Evolutionary conservation across 1,140 invertebrate species (phyloP), one percentile per base, ranked within the genome.

Genomic region (Cataglyphis hispanica): DNA sequence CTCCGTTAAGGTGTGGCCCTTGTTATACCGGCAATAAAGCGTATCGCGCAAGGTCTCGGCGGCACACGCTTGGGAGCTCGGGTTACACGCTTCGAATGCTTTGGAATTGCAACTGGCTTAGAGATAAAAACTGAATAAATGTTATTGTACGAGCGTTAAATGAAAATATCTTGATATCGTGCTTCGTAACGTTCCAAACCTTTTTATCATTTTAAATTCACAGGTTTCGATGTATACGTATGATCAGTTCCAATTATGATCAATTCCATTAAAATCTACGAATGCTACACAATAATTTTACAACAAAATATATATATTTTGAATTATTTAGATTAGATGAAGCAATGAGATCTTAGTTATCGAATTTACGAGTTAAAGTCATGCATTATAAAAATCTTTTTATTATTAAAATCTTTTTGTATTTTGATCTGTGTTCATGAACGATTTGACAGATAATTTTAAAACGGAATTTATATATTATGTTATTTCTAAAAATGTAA

Each of bases 11-110:
- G 90, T 91, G 89, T 89, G 89, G 90, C 90, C 70, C 60, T 87
- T 46, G 89, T 81, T 87, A 86, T 86, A 80, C 88, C 76, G 70
- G 84, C 89, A 87, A 90, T 90, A 90, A 90, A 90, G 76, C 83
- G 80, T 72, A 63, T 70, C 66, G 83, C 46, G 88, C 89, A 90
- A 90, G 89, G 88, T 90, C 89, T 83, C 67, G 67, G 67, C 53
- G 53, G 78, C 67, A 83, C 78, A 83, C 78, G 67, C 67, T 81
- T 60, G 78, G 53, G 53, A 72, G 78, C 53, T 83, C 61, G 64
- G 43, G 84, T 90, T 89, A 86, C 78, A 89, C 87, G 88, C 77
- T 80, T 86, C 85, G 69, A 50, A 63, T 43, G 72, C 50, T 37
- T 53, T 61, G 53, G 46, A 66, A 87, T 50, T 53, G 84, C 64